Evolutionary conservation across 2,888 invertebrate species (phyloP), one percentile per base, ranked within the genome.

Genomic region (Criorhina ranunculi): DNA sequence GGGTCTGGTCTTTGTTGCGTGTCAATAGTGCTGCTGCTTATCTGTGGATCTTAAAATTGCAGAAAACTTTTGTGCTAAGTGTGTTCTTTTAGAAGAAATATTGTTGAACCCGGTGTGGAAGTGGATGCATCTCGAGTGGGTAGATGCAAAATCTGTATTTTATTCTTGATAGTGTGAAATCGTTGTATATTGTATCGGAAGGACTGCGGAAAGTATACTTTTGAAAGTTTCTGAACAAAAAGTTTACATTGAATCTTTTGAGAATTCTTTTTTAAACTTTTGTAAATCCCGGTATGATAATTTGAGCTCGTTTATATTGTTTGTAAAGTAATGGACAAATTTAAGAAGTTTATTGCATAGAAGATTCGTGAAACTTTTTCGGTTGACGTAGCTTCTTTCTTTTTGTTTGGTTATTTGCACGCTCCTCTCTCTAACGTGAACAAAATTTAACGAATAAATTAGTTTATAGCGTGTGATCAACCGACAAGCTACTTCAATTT

Each of bases 61-160:
- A 59, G 59, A 40, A 64, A 78, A 62, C 72, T 82, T 66, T 57
- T 78, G 44, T 78, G 66, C 82, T 17, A 33, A n/a, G 62, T 57
- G 76, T 51, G 42, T 55, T 42, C 9, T 53, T 12, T 19, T 29
- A 24, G 29, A 24, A 19, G 12, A 59, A 70, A 59, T 51, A 17
- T 31, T 40, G 31, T 40, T 51, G 40, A 31, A 60, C 60, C 31
- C 46, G 24, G 1, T 24, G 24, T 24, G 49, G 60, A 40, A 17
- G 5, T 37, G 49, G 60, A 40, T 19, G 15, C 15, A 40, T 29
- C 12, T 17, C 6, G 2, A 7, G 40, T 19, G 19, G 37, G n/a
- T 40, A 33, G 8, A n/a, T n/a, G n/a, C n/a, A n/a, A n/a, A 12
- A 42, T 12, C 5, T 15, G 6, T 7, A 15, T 42, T 15, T 42